These are phyloP conservation scores for Saguinus midas DNA, from an alignment of 2,113 vertebrate species.

Conservation along the genomic window DNA sequence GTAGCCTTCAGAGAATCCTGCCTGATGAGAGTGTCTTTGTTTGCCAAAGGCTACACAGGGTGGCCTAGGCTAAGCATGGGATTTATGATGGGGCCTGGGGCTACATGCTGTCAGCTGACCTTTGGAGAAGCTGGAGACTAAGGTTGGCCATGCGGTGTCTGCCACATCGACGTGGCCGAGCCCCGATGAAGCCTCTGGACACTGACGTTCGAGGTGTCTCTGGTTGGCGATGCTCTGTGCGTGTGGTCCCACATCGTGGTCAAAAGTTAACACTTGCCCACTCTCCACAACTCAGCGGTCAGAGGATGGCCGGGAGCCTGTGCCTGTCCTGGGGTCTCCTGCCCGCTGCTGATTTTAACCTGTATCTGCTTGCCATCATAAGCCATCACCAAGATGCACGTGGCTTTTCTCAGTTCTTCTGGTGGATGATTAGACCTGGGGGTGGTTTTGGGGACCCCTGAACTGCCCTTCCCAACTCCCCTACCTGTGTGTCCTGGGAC, in stretches of 20 bases:
- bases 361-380: neutral
- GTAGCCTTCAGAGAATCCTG: neutral
- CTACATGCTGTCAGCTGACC: neutral
- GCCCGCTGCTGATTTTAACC: neutral
- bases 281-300: accelerated
- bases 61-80: accelerated
- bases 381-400: accelerated
- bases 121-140: neutral
- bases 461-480: neutral
- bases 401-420: neutral
- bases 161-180: neutral
- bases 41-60: neutral
- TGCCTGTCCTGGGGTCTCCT: neutral
- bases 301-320: accelerated
- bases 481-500: neutral
- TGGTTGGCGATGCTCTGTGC: accelerated
- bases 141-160: neutral
- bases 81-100: neutral
- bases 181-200: neutral
- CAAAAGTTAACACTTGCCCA: accelerated
- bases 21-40: neutral
- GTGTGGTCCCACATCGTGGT: neutral
- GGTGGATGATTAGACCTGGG: neutral
- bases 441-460: no score
- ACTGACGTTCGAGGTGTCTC: neutral